Evolutionary conservation across 2,888 invertebrate species (phyloP), one percentile per base, ranked within the genome.

Genomic region (Cylindroiulus punctatus): DNA sequence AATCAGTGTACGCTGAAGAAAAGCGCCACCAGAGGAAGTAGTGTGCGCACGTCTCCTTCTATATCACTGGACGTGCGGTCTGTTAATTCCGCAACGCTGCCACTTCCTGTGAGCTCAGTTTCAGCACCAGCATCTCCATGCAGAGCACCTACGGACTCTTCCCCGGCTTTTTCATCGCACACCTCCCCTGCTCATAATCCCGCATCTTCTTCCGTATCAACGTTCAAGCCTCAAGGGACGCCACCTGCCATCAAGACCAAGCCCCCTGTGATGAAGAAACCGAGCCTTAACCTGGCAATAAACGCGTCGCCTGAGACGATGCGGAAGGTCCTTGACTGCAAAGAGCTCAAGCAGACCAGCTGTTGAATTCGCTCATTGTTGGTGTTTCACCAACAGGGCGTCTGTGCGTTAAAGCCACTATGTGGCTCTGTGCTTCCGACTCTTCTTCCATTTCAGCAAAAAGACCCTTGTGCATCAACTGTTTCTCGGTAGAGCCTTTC

Each of bases 1-100:
- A 95, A 95, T 90, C 95, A 95, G 90, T 94, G 94, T 89, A 95
- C 95, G 0, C 91, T 95, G 86, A 95, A 95, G 90, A 95, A 95
- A 89, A 91, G 90, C 30, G 87, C 88, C 82, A 42, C 30, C 22
- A 22, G 86, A 22, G 30, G 84, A 47, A 32, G 19, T 42, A 22
- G 83, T 8, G 44, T 44, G 84, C 84, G 44, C 10, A 84, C 47
- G 10, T 84, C 84, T 0, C 44, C 84, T 19, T 84, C 84, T 2
- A 44, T 52, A 30, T 44, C 84, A n/a, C 19, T 47, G 32, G 84
- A 84, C 22, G 44, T 44, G 19, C 42, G 47, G 32, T 47, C 44
- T 0, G 47, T 84, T 22, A 19, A 40, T 52, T 88, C 88, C 65
- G 87, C 42, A 26, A 86, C 40, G 52, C 85, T 88, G 87, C 88